Percentiles rank a stretch among this genome's conserved stretches.
Evolutionary conservation across 2,888 invertebrate species (phyloP).

Genomic region (Caenorhabditis japonica): DNA sequence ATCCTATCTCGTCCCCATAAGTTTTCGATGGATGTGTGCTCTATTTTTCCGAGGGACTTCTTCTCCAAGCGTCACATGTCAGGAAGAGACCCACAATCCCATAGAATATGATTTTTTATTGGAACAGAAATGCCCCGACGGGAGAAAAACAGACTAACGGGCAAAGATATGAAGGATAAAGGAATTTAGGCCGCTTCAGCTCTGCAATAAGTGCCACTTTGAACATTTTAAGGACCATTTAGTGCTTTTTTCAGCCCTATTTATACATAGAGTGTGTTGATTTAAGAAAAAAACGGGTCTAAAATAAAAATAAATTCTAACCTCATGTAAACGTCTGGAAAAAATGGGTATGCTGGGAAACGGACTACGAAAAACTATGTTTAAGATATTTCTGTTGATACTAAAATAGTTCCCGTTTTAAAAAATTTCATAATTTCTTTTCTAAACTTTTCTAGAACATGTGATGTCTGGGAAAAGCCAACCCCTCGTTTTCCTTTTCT

Average conservation of each 20-base stretch:
- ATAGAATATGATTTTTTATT: constrained; percentile 52
- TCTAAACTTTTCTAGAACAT: too few species aligned
- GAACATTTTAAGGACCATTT: constrained; percentile 49
- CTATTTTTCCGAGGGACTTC: constrained; percentile 4
- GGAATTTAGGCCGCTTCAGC: constrained; percentile 47
- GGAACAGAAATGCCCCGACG: constrained; percentile 28
- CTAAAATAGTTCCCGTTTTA: too few species aligned
- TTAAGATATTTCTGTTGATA: too few species aligned
- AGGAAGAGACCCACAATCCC: constrained; percentile 22
- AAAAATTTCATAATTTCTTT: too few species aligned
- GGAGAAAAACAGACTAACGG: constrained; percentile 12
- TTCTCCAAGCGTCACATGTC: constrained; percentile 45
- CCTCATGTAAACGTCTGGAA: too few species aligned
- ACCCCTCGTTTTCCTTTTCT: not conserved
- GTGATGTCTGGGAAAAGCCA: constrained; percentile 11
- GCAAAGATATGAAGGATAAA: constrained; percentile 18
- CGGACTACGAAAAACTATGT: too few species aligned
- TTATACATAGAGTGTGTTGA: constrained; percentile 29
- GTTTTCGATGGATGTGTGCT: constrained; percentile 6
- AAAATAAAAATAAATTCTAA: constrained; percentile 8
- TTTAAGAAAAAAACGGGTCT: constrained; percentile 19
- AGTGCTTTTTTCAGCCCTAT: constrained; percentile 39
- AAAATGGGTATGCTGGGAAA: not conserved
- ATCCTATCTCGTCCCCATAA: constrained; percentile 4
- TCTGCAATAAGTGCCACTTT: constrained; percentile 48